Evolutionary conservation across 2,113 vertebrate genomes (phyloP), one percentile per base, ranked within the genome.

Genomic region (Gnathochromis pfefferi): DNA sequence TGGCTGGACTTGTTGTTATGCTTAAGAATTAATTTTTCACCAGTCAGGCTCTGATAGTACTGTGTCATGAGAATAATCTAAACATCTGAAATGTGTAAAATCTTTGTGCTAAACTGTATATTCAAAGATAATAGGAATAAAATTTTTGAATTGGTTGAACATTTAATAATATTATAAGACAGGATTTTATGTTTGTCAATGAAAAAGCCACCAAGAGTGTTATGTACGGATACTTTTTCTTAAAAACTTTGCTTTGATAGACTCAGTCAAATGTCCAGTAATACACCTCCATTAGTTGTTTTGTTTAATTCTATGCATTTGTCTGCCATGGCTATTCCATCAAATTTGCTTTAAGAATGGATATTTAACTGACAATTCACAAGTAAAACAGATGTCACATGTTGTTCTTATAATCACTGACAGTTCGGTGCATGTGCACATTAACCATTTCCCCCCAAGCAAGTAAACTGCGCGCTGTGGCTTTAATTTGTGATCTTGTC

Each of bases 321-420:
- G 81, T 65, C 35, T 35, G 16, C 6, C 42, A 57, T 7, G 26
- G 58, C 6, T 58, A 2, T 35, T 23, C 7, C 14, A 21, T 86
- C 60, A 49, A 2, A 21, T 57, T 40, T 58, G 47, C 42, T 21
- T 16, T 57, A 23, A 84, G 35, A 80, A 26, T 86, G 60, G 82
- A 90, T 88, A 73, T 38, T 60, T 28, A 82, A 65, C 51, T 85
- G 38, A 87, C 82, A 89, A 38, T 54, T 91, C 87, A 54, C 78
- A 86, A 87, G 85, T 86, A 88, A 88, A 93, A 86, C 88, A 93
- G 87, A 92, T 89, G 90, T 60, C 85, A 79, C 90, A 91, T 89
- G 87, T 86, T 92, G 91, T 88, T 89, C 75, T 88, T 86, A 73
- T 90, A 87, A 91, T 92, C 89, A 81, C 3, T 85, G 91, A 87